Evolutionary conservation across 2,888 invertebrate genomes (phyloP).

Genomic region (Caenorhabditis sp.): DNA sequence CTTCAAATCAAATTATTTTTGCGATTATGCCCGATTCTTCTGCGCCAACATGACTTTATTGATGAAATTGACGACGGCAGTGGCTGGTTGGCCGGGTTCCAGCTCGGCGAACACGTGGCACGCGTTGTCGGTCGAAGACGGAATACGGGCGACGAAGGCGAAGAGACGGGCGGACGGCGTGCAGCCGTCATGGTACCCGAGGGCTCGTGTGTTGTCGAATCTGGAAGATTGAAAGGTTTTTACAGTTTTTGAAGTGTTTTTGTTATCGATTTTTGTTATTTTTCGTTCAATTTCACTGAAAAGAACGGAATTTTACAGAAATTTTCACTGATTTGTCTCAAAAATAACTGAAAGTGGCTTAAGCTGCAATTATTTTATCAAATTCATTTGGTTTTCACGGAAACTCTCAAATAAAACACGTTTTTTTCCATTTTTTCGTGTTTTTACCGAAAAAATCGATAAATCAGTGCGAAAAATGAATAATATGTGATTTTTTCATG

Average conservation of each 20-base stretch:
- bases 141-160: conserved; percentile 94
- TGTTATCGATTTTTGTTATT: too few relatives aligned
- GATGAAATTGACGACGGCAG: conserved; percentile 90
- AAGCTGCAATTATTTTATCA: too few relatives aligned
- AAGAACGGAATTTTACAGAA: too few relatives aligned
- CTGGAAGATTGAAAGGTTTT: conserved; percentile 61
- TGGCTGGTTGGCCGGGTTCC: conserved; percentile 91
- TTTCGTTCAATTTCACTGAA: too few relatives aligned
- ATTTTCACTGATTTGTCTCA: too few relatives aligned
- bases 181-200: conserved; percentile 68
- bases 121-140: conserved; percentile 89
- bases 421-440: too few relatives aligned
- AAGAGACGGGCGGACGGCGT: conserved; percentile 85
- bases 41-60: conserved; percentile 84
- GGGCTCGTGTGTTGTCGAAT: conserved; percentile 79
- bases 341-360: too few relatives aligned
- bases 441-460: too few relatives aligned
- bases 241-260: background rate
- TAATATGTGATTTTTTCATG: too few relatives aligned
- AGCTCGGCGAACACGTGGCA: conserved; percentile 98
- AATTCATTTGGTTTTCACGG: too few relatives aligned
- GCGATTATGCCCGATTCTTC: conserved; percentile 51
- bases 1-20: background rate
- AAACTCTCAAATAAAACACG: too few relatives aligned
- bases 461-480: too few relatives aligned